These are phyloP conservation scores for Ptilodon capucinus DNA, from an alignment of 2,888 invertebrate genomes.

Conservation along the genomic window DNA sequence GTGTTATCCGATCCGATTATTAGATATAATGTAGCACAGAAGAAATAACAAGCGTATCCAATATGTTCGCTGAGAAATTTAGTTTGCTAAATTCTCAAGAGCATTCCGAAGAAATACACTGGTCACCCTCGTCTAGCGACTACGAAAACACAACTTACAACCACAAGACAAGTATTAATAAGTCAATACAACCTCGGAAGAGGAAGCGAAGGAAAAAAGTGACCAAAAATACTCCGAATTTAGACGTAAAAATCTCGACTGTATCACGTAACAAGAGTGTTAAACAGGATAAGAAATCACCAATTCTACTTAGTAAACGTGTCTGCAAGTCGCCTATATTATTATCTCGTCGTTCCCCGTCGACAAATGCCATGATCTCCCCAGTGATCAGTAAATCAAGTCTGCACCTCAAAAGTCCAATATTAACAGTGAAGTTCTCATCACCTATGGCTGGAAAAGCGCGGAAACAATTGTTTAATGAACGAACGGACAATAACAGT, in stretches of 20 bases:
- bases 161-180: conserved; percentile 29
- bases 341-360: conserved; percentile 13
- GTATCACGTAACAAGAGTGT: conserved; percentile 21
- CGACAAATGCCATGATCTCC: conserved; percentile 30
- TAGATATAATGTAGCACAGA: not conserved
- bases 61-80: conserved; percentile 59
- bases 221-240: conserved; percentile 51
- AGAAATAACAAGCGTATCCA: conserved; percentile 21
- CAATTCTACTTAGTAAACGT: conserved; percentile 31
- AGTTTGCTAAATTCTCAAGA: conserved; percentile 62
- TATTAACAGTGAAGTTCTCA: conserved; percentile 42
- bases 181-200: conserved; percentile 37
- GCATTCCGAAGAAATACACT: conserved; percentile 58
- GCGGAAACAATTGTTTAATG: conserved; percentile 50
- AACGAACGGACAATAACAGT: conserved; percentile 4
- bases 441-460: conserved; percentile 43
- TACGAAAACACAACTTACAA: conserved; percentile 43
- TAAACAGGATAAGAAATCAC: conserved; percentile 33
- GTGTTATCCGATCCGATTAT: too few relatives aligned
- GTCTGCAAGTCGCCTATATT: conserved; percentile 43
- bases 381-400: conserved; percentile 39
- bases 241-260: conserved; percentile 55
- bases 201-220: conserved; percentile 60
- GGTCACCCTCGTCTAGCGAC: conserved; percentile 69
- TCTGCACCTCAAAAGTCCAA: conserved; percentile 49